Evolutionary conservation across 1,140 invertebrate species (phyloP), one percentile per base, ranked within the genome.

Genomic region (Planococcus citri): DNA sequence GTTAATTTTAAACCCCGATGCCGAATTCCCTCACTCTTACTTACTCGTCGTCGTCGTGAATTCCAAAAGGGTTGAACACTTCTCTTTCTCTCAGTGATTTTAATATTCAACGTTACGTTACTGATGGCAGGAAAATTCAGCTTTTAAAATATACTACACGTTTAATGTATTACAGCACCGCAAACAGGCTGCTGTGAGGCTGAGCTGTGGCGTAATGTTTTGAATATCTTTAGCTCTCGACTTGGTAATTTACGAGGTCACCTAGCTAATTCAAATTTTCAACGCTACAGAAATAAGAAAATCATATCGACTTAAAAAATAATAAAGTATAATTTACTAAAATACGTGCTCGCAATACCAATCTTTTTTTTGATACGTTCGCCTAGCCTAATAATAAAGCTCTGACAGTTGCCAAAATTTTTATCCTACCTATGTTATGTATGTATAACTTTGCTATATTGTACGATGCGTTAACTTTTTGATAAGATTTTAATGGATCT

Each of bases 1-100:
- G 60, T 64, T 64, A 64, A 64, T 64, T 64, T 64, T 64, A 64
- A 64, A 64, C 60, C 60, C 60, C 41, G 41, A n/a, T 2, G 4
- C 29, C 17, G 41, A 51, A 51, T 51, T 51, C 41, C 17, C 41
- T n/a, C n/a, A n/a, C n/a, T 6, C 17, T 14, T 51, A 51, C 17
- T 9, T 17, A 33, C 3, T 33, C n/a, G n/a, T n/a, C n/a, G n/a
- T n/a, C n/a, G n/a, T 33, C 29, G 29, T 33, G 29, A 33, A 33
- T 33, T 6, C 41, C 41, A 17, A 17, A 51, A 51, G 17, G 41
- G 41, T 4, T 51, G 4, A 17, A 51, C 4, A 33, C 29, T 20
- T n/a, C 33, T 6, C 33, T 37, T 37, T 37, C 33, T 37, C 33
- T n/a, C n/a, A n/a, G n/a, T 51, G 41, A 51, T 51, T 51, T 51